A percentile compares a stretch with the other conserved stretches of the same genome.
Conservation (phyloP, 2,113 vertebrate genomes). For the Tauraco erythrolophus region DNA sequence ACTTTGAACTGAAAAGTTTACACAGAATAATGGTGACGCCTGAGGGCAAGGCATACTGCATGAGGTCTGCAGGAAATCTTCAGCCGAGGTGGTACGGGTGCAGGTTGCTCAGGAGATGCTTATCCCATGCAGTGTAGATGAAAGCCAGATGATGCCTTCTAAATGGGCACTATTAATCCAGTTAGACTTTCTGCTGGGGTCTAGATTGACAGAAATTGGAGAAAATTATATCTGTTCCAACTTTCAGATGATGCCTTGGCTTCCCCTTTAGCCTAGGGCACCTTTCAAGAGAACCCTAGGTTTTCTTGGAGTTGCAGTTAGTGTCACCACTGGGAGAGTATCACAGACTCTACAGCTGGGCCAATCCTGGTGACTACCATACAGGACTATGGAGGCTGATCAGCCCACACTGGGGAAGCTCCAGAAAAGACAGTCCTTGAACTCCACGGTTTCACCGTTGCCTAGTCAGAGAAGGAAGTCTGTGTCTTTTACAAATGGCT, state of each 20-base stretch:
- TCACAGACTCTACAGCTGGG: background rate
- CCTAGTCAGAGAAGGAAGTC: background rate
- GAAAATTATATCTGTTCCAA: background rate
- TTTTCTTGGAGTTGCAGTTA: background rate
- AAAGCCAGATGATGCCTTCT: background rate
- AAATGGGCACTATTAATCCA: background rate
- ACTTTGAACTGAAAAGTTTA: background rate
- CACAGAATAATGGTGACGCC: background rate
- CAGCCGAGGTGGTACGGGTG: background rate
- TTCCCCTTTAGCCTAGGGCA: background rate
- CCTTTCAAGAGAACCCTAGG: background rate
- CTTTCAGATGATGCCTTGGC: background rate
- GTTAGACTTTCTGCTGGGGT: background rate
- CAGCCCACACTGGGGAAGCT: background rate
- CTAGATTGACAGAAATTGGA: background rate
- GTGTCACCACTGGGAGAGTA: background rate
- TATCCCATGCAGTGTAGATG: background rate
- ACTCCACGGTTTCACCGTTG: background rate
- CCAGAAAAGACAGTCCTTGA: background rate
- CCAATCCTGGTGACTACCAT: background rate
- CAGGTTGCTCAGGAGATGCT: background rate
- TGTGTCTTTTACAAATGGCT: background rate
- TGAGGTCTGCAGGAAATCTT: background rate
- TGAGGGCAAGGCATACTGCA: background rate
- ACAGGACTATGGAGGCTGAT: accelerated